Evolutionary conservation across 2,888 invertebrate species (phyloP).

Genomic region (Galerucella pusilla): DNA sequence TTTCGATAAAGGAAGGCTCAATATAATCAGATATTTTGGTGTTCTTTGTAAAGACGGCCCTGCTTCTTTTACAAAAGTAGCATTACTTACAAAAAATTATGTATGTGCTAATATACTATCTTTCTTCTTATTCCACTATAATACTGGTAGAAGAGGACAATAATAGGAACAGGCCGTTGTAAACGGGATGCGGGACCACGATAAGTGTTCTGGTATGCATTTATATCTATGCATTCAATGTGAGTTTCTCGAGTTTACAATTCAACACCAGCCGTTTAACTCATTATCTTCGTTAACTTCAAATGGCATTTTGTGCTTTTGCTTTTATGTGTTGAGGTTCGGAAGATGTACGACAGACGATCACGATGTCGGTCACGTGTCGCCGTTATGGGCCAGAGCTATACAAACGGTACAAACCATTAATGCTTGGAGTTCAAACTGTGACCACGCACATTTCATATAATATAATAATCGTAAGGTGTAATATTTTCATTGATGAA

Average conservation of each 20-base stretch:
- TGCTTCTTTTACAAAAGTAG: too few species aligned
- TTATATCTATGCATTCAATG: conserved; percentile 28
- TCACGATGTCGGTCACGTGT: neutral
- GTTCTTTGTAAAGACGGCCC: too few species aligned
- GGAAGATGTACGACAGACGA: neutral
- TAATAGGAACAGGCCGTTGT: conserved; percentile 6
- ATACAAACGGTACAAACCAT: neutral
- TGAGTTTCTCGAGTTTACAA: conserved; percentile 10
- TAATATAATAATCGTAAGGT: neutral
- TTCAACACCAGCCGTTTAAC: conserved; percentile 25
- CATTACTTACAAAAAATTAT: too few species aligned
- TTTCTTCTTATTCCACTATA: neutral
- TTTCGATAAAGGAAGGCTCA: too few species aligned
- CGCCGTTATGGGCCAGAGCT: neutral
- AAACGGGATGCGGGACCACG: conserved; percentile 34
- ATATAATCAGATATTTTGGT: too few species aligned
- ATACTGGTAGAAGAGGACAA: conserved; percentile 3
- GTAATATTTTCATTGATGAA: neutral
- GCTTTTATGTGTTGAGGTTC: conserved; percentile 19
- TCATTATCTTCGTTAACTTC: conserved; percentile 36
- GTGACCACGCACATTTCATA: neutral
- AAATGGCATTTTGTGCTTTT: conserved; percentile 22
- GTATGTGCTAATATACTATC: neutral
- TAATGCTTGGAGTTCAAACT: neutral
- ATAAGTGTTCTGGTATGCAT: conserved; percentile 20